Evolutionary conservation across 2,888 invertebrate species (phyloP).

Genomic region (Entomobrya proxima): DNA sequence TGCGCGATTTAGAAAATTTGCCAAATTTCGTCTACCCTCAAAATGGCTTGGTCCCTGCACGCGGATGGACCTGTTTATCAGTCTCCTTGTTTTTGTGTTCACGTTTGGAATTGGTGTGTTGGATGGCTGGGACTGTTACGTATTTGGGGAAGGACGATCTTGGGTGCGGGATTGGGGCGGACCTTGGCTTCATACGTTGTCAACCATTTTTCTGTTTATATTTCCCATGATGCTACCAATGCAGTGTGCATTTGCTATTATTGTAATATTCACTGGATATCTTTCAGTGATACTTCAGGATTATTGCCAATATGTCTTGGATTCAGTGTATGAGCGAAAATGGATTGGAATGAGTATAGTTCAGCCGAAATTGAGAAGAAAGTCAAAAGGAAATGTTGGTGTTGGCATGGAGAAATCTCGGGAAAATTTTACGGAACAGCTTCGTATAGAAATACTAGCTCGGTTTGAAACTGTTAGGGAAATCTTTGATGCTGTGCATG

Average conservation of each 20-base stretch:
- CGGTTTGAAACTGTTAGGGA: slow-evolving; percentile 40
- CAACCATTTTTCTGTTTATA: neutral
- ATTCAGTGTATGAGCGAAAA: neutral
- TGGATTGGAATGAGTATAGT: neutral
- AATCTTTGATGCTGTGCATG: slow-evolving; percentile 10
- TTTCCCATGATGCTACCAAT: neutral
- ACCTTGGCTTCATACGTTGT: neutral
- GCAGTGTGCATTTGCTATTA: neutral
- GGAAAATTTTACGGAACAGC: neutral
- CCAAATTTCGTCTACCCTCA: neutral
- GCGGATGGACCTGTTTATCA: neutral
- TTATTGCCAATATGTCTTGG: slow-evolving; percentile 30
- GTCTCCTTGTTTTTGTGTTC: neutral
- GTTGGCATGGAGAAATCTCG: too few relatives aligned
- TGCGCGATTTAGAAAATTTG: neutral
- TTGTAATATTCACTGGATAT: neutral
- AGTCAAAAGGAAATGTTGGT: too few relatives aligned
- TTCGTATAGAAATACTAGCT: neutral
- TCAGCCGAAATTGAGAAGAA: neutral
- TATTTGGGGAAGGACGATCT: neutral
- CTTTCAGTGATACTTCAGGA: slow-evolving; percentile 5
- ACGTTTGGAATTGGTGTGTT: neutral
- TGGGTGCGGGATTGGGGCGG: slow-evolving; percentile 15
- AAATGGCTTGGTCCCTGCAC: neutral
- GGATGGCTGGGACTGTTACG: neutral